Evolutionary conservation across 2,113 vertebrate genomes (phyloP).

Genomic region (Pygoscelis adeliae): DNA sequence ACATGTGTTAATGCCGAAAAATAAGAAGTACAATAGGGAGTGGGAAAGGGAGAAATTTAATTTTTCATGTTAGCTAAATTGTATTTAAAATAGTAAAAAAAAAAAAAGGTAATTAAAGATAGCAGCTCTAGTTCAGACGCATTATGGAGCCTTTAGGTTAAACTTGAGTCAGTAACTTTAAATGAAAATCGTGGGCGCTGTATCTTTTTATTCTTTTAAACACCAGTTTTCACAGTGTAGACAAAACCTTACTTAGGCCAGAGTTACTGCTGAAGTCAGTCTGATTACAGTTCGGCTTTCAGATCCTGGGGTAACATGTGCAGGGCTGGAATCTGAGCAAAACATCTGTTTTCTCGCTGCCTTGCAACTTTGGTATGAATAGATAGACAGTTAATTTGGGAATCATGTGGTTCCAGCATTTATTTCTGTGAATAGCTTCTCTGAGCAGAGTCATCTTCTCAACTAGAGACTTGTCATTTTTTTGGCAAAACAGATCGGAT

Average conservation of each 20-base stretch:
- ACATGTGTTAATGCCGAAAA: fast-evolving
- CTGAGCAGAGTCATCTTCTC: neutral
- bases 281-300: neutral
- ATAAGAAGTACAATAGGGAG: neutral
- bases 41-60: neutral
- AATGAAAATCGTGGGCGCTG: neutral
- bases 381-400: neutral
- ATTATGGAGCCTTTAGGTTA: neutral
- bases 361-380: constrained; percentile 31
- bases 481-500: neutral
- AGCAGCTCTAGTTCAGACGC: neutral
- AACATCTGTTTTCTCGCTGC: neutral
- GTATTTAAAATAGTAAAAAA: neutral
- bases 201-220: neutral
- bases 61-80: neutral
- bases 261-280: neutral
- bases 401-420: neutral
- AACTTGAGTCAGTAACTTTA: neutral
- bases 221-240: neutral
- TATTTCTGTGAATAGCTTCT: constrained; percentile 20
- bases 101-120: neutral
- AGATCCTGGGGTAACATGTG: neutral
- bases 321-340: neutral
- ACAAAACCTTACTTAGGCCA: neutral
- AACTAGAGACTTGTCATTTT: neutral